Conservation (phyloP, 2,797 vertebrate genomes). For the Acanthornis magna region DNA sequence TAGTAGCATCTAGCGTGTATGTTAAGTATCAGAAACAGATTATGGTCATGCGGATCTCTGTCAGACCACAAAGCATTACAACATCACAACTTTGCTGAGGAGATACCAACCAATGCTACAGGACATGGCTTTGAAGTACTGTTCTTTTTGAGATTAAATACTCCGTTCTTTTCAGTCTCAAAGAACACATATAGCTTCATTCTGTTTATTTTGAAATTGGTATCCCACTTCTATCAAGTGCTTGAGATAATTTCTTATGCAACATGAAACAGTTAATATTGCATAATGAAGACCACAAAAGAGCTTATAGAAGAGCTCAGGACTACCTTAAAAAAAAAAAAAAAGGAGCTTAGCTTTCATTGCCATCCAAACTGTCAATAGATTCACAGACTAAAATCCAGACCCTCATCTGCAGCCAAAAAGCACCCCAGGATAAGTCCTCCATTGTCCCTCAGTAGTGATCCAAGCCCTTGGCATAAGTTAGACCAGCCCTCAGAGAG, state of each 20-base stretch:
- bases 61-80: slow-evolving; percentile 37
- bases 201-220: slow-evolving; percentile 1
- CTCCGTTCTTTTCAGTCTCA: neutral
- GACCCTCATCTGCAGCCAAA: neutral
- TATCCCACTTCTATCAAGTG: neutral
- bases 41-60: neutral
- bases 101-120: neutral
- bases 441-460: neutral
- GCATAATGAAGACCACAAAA: neutral
- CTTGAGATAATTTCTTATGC: neutral
- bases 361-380: neutral
- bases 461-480: neutral
- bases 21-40: slow-evolving; percentile 1
- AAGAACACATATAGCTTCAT: neutral
- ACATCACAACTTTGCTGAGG: neutral
- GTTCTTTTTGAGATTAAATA: slow-evolving; percentile 31
- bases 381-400: neutral
- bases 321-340: neutral
- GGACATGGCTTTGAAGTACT: neutral
- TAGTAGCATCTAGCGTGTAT: neutral
- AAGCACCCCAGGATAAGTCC: neutral
- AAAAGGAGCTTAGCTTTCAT: neutral
- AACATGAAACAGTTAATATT: neutral
- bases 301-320: neutral
- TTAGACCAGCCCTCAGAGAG: neutral